Percentiles rank a stretch among this genome's conserved stretches.
phyloP scores from a whole-genome alignment of 2,797 vertebrate genomes.

The Molossus molossus region DNA sequence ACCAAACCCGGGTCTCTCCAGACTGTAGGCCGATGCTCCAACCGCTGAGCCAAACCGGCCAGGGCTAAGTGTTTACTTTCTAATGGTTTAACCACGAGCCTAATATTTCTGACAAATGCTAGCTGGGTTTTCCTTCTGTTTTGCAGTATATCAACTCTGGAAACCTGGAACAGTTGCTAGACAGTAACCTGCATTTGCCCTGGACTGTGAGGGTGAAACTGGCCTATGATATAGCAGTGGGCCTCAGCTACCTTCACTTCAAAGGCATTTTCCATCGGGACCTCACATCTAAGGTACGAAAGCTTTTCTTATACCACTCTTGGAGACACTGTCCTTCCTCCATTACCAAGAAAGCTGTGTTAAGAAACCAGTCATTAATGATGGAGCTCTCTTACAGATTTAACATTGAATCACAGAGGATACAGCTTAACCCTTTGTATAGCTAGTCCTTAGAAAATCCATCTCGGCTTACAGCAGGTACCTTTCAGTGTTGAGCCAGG shows the following conservation, averaged over 20 bases:
- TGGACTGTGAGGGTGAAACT: constrained; percentile 96
- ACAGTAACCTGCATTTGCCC: constrained; percentile 95
- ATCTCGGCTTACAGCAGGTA: not conserved
- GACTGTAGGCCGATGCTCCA: no score
- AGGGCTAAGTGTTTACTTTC: constrained; percentile 8
- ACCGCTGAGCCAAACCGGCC: no score
- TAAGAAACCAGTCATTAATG: constrained; percentile 41
- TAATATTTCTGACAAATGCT: constrained; percentile 56
- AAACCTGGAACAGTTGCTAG: constrained; percentile 98
- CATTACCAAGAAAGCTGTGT: constrained; percentile 37
- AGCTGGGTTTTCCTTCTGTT: constrained; percentile 74
- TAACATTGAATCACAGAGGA: constrained; percentile 46
- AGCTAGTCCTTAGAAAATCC: constrained; percentile 70
- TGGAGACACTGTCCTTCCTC: not conserved
- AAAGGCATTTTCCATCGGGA: constrained; percentile 99
- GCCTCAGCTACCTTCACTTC: constrained; percentile 96
- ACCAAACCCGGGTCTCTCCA: no score
- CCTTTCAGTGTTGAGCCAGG: constrained; percentile 7
- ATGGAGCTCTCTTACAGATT: constrained; percentile 31
- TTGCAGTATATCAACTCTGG: constrained; percentile 98
- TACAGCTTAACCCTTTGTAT: not conserved
- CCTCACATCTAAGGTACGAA: constrained; percentile 97
- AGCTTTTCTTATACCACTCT: constrained; percentile 36
- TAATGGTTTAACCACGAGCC: not conserved
- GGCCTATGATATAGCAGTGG: constrained; percentile 95